Evolutionary conservation across 2,113 vertebrate genomes (phyloP).

Genomic region (Xyrauchen texanus): DNA sequence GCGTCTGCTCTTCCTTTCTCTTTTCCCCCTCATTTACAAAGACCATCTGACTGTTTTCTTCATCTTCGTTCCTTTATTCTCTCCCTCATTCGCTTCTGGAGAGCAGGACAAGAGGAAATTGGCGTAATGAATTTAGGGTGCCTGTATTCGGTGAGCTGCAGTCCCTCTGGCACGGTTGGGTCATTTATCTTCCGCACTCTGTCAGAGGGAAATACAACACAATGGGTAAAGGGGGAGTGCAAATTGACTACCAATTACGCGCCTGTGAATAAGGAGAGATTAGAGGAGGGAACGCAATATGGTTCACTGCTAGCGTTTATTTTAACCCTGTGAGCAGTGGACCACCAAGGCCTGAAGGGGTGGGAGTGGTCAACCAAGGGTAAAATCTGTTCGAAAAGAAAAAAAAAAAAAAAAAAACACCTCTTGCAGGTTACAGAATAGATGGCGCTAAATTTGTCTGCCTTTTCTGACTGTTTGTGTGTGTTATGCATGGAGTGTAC

Average conservation of each 20-base stretch:
- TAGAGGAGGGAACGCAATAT: conserved; percentile 70
- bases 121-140: conserved; percentile 86
- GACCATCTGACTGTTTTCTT: conserved; percentile 74
- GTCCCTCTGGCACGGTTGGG: conserved; percentile 76
- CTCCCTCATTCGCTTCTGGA: conserved; percentile 54
- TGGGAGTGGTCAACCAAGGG: conserved; percentile 56
- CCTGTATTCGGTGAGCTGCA: conserved; percentile 78
- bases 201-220: conserved; percentile 82
- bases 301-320: conserved; percentile 79
- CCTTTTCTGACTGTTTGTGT: too few relatives aligned
- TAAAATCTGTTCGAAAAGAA: conserved; percentile 65
- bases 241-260: conserved; percentile 86
- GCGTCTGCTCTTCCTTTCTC: conserved; percentile 63
- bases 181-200: conserved; percentile 87
- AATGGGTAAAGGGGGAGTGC: conserved; percentile 82
- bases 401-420: too few relatives aligned
- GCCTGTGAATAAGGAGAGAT: conserved; percentile 81
- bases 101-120: conserved; percentile 79
- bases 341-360: conserved; percentile 60
- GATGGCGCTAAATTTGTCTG: too few relatives aligned
- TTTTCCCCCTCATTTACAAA: conserved; percentile 57
- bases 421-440: too few relatives aligned
- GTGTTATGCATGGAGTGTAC: too few relatives aligned
- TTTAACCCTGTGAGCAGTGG: conserved; percentile 71
- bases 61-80: conserved; percentile 51